Conservation (phyloP, 64 coral and sea anemone genomes). For the Cladopsammia gracilis region DNA sequence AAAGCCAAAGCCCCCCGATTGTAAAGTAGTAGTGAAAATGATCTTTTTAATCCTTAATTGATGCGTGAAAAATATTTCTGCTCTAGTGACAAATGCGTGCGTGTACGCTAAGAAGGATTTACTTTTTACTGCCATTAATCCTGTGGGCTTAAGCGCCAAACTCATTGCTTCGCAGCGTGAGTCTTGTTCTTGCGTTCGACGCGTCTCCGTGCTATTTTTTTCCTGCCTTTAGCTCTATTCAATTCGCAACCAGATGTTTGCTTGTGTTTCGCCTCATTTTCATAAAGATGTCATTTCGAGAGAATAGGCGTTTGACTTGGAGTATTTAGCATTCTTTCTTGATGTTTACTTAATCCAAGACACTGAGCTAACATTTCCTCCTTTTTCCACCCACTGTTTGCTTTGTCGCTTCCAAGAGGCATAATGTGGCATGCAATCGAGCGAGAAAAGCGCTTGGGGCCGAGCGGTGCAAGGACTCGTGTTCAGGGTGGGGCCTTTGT, state of each 20-base stretch:
- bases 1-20: background rate
- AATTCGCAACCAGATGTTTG: slow-evolving; percentile 81
- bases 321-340: slow-evolving; percentile 89
- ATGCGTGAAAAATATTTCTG: background rate
- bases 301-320: slow-evolving; percentile 73
- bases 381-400: slow-evolving; percentile 70
- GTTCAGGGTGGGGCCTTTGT: slow-evolving; percentile 7
- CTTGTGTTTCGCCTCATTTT: slow-evolving; percentile 74
- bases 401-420: slow-evolving; percentile 42
- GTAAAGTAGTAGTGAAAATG: slow-evolving; percentile 7
- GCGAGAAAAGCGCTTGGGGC: slow-evolving; percentile 13
- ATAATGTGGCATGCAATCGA: slow-evolving; percentile 38
- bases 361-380: slow-evolving; percentile 88
- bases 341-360: slow-evolving; percentile 77
- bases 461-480: slow-evolving; percentile 7
- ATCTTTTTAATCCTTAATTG: slow-evolving; percentile 38
- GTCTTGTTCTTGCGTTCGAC: background rate
- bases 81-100: slow-evolving; percentile 22
- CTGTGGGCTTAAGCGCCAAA: slow-evolving; percentile 14
- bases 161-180: background rate
- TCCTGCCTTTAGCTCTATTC: slow-evolving; percentile 53
- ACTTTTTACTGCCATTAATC: slow-evolving; percentile 45
- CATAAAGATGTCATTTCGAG: slow-evolving; percentile 80
- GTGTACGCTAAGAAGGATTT: slow-evolving; percentile 37
- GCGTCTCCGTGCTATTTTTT: slow-evolving; percentile 13